A percentile compares a stretch with the other conserved stretches of the same genome.
phyloP scores from a whole-genome alignment of 1,140 invertebrate species.

The Philaenus spumarius region DNA sequence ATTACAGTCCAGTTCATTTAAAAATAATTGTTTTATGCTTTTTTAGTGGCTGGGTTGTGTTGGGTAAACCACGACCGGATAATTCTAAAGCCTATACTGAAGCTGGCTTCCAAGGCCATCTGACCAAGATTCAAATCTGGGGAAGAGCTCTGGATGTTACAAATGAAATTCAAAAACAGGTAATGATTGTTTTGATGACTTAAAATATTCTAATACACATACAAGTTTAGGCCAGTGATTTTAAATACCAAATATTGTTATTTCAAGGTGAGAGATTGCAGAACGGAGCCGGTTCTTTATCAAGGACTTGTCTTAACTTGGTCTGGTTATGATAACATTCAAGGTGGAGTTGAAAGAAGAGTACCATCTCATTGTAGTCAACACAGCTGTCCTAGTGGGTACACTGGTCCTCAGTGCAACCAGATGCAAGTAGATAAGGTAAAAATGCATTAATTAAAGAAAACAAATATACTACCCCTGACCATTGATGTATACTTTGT shows the following conservation, averaged over 20 bases:
- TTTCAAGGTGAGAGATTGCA: constrained; percentile 60
- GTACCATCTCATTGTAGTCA: constrained; percentile 89
- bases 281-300: constrained; percentile 85
- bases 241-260: not conserved
- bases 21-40: constrained; percentile 18
- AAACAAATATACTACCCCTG: too few relatives aligned
- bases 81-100: constrained; percentile 70
- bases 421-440: constrained; percentile 76
- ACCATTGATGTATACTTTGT: too few relatives aligned
- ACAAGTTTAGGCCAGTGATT: not conserved
- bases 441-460: not conserved
- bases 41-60: constrained; percentile 80
- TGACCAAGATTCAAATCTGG: constrained; percentile 95
- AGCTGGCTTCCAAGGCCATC: constrained; percentile 86
- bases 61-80: constrained; percentile 79
- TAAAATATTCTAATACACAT: not conserved
- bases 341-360: constrained; percentile 83
- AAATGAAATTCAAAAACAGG: constrained; percentile 89
- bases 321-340: constrained; percentile 84
- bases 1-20: too few relatives aligned
- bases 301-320: constrained; percentile 80
- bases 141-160: constrained; percentile 82
- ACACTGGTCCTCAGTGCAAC: constrained; percentile 74
- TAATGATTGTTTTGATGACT: constrained; percentile 34
- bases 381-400: constrained; percentile 76